phyloP scores from a whole-genome alignment of 2,888 invertebrate genomes.

The Drosophila vallismaia region DNA sequence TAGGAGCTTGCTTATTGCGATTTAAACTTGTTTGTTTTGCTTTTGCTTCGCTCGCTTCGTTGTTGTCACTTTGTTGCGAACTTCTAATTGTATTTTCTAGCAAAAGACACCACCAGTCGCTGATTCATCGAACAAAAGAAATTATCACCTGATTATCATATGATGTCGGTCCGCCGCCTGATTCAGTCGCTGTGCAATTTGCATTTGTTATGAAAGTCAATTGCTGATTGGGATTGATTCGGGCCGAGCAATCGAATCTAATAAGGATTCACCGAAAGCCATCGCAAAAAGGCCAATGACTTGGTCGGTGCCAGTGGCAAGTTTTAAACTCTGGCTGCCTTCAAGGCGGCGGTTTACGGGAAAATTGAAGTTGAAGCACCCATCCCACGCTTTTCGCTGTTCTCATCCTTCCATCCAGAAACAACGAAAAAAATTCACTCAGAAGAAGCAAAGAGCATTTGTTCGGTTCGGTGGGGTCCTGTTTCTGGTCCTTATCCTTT shows the following conservation, averaged over 20 bases:
- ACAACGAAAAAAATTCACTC: constrained; percentile 7
- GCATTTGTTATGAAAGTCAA: constrained; percentile 44
- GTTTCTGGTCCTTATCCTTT: constrained; percentile 34
- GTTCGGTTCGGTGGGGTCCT: constrained; percentile 23
- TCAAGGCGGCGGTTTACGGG: constrained; percentile 20
- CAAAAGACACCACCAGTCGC: constrained; percentile 20
- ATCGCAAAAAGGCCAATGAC: constrained; percentile 68
- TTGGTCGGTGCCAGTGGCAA: constrained; percentile 6
- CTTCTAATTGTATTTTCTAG: constrained; percentile 67
- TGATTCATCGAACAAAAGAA: constrained; percentile 56
- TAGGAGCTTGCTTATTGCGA: constrained; percentile 61
- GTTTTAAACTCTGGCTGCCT: constrained; percentile 1
- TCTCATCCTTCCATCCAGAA: constrained; percentile 15
- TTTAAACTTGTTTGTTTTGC: constrained; percentile 39
- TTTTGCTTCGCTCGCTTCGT: not conserved
- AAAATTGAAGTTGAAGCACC: constrained; percentile 38
- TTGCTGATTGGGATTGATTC: constrained; percentile 59
- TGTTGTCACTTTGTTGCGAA: constrained; percentile 20
- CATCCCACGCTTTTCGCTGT: not conserved
- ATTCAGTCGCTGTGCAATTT: constrained; percentile 32
- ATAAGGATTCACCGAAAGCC: constrained; percentile 42
- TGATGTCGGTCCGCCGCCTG: constrained; percentile 41
- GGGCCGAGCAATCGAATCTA: constrained; percentile 57
- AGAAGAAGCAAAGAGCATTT: constrained; percentile 6
- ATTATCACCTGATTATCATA: constrained; percentile 77